Evolutionary conservation across 2,888 invertebrate genomes (phyloP).

Genomic region (Eumerus sabulonum): DNA sequence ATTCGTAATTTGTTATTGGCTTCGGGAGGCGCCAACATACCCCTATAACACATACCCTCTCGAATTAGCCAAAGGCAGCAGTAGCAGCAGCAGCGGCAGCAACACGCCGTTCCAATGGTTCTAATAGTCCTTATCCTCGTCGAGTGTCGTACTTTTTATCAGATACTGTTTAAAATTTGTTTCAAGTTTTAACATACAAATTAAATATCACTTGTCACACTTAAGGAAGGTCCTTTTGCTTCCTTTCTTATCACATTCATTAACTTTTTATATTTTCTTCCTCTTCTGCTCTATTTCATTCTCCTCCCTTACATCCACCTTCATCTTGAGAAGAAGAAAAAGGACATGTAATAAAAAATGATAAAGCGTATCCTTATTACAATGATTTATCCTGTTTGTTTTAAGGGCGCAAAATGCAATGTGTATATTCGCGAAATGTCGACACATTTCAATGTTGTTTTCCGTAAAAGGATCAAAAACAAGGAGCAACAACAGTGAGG

Average conservation of each 20-base stretch:
- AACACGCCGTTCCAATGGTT: constrained; percentile 24
- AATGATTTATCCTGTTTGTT: constrained; percentile 49
- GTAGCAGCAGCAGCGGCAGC: constrained; percentile 7
- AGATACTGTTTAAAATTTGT: constrained; percentile 15
- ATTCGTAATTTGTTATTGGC: constrained; percentile 67
- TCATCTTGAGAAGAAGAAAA: constrained; percentile 39
- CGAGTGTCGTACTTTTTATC: constrained; percentile 8
- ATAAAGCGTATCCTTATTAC: constrained; percentile 43
- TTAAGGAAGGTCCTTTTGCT: constrained; percentile 13
- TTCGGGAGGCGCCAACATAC: constrained; percentile 30
- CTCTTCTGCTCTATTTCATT: too few species aligned
- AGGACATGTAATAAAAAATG: constrained; percentile 34
- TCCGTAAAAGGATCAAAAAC: constrained; percentile 47
- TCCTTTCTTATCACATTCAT: constrained; percentile 8
- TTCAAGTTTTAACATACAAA: constrained; percentile 3
- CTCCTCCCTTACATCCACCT: constrained; percentile 21
- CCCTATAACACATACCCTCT: constrained; percentile 46
- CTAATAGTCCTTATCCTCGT: constrained; percentile 35
- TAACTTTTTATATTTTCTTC: constrained; percentile 41
- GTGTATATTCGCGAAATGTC: constrained; percentile 28
- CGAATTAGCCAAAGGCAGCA: constrained; percentile 24
- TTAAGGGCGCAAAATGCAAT: constrained; percentile 13
- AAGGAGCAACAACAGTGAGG: not conserved
- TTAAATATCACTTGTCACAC: constrained; percentile 44
- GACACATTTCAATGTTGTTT: constrained; percentile 57